Conservation (phyloP, 2,888 invertebrate genomes). For the Pasiphila rectangulata region DNA sequence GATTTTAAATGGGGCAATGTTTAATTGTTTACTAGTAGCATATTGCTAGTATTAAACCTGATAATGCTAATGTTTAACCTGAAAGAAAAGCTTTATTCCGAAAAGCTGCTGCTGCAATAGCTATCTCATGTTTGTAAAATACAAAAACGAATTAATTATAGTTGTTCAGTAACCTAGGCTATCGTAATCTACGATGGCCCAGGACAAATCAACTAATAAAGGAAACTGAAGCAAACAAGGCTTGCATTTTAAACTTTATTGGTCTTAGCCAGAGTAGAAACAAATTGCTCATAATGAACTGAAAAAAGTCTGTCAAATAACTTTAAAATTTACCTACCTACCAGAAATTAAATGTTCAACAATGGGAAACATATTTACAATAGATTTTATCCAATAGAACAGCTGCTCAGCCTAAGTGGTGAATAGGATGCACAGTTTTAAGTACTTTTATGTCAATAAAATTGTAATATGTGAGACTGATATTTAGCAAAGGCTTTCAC, state of each 20-base stretch:
- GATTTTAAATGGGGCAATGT: too few relatives aligned
- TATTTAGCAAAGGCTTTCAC: slow-evolving; percentile 19
- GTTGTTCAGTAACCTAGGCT: neutral
- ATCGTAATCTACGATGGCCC: neutral
- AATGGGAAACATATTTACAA: slow-evolving; percentile 36
- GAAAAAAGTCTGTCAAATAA: slow-evolving; percentile 1
- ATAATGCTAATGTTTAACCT: too few relatives aligned
- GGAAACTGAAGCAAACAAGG: neutral
- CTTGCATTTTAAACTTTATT: neutral
- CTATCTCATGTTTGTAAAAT: too few relatives aligned
- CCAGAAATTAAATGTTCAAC: slow-evolving; percentile 8
- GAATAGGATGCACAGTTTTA: slow-evolving; percentile 16
- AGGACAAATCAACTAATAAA: neutral
- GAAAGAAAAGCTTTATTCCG: too few relatives aligned
- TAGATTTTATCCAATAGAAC: slow-evolving; percentile 35
- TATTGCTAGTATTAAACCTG: too few relatives aligned
- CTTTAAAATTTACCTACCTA: slow-evolving; percentile 6
- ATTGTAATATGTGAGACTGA: slow-evolving; percentile 16
- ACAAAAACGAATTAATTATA: neutral
- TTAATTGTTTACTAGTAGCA: too few relatives aligned
- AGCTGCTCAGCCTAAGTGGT: too few relatives aligned
- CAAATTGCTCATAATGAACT: slow-evolving; percentile 1
- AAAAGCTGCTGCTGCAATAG: too few relatives aligned
- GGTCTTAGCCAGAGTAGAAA: neutral
- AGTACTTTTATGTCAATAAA: slow-evolving; percentile 19